These are phyloP conservation scores for Choloepus hoffmanni DNA, from an alignment of 2,113 vertebrate species.

Conservation along the genomic window DNA sequence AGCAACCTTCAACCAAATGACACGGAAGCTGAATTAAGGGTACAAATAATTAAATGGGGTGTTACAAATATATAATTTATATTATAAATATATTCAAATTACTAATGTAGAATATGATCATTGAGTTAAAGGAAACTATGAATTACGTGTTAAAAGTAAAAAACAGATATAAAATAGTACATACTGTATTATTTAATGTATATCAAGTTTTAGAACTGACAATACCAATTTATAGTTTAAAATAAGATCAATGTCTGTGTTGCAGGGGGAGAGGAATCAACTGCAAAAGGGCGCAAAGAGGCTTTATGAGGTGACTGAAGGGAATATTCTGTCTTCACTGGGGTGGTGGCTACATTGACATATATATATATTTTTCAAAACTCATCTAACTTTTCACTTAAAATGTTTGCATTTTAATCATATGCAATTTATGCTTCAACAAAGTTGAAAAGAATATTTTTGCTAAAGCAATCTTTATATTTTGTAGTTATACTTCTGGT, in stretches of 20 bases:
- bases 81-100: background rate
- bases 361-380: background rate
- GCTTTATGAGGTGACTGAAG: background rate
- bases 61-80: background rate
- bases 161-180: background rate
- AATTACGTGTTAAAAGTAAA: background rate
- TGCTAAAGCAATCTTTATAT: background rate
- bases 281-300: background rate
- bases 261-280: background rate
- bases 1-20: background rate
- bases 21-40: background rate
- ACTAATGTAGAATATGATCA: background rate
- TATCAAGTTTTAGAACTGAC: background rate
- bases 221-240: background rate
- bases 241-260: background rate
- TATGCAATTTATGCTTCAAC: background rate
- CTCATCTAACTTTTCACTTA: background rate
- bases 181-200: background rate
- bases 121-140: background rate
- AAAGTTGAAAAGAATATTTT: background rate
- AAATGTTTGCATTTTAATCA: background rate
- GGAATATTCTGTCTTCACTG: background rate
- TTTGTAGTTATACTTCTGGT: background rate
- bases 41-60: background rate
- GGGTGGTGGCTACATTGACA: background rate